phyloP scores from a whole-genome alignment of 2,113 vertebrate genomes.

The Rhinogobius similis region DNA sequence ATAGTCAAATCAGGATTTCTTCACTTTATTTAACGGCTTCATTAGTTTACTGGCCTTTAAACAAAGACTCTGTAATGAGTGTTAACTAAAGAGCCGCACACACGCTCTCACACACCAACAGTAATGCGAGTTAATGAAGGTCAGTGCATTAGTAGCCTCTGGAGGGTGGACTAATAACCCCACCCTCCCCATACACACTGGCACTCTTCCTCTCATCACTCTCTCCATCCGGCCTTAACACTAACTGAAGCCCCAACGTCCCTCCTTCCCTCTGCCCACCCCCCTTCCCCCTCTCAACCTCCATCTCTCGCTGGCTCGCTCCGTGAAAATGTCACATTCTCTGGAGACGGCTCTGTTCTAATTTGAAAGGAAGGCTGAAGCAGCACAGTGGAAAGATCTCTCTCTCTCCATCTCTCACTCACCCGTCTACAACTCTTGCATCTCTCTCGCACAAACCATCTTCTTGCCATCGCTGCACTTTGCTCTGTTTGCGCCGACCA shows the following conservation, averaged over 20 bases:
- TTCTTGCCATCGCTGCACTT: constrained; percentile 47
- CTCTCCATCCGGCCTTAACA: constrained; percentile 56
- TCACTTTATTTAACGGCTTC: constrained; percentile 92
- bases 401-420: constrained; percentile 43
- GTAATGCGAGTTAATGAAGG: constrained; percentile 74
- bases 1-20: constrained; percentile 79
- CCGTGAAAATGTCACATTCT: constrained; percentile 74
- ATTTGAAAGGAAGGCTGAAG: constrained; percentile 78
- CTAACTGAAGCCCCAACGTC: constrained; percentile 27
- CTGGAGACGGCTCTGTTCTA: constrained; percentile 69
- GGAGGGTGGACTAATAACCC: constrained; percentile 66
- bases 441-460: constrained; percentile 17
- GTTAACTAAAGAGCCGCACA: constrained; percentile 64
- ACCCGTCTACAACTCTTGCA: constrained; percentile 41
- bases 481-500: constrained; percentile 15
- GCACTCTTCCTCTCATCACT: constrained; percentile 43
- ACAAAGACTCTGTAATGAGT: constrained; percentile 83
- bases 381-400: constrained; percentile 54
- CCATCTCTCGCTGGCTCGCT: constrained; percentile 60
- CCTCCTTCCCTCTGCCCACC: constrained; percentile 21
- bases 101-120: constrained; percentile 53
- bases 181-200: constrained; percentile 31
- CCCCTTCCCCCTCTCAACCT: constrained; percentile 47
- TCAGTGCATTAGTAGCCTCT: constrained; percentile 75
- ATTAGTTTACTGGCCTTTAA: constrained; percentile 92